Base-by-base conservation (phyloP, 2,113 vertebrate genomes). In the Alexandromys fortis region DNA sequence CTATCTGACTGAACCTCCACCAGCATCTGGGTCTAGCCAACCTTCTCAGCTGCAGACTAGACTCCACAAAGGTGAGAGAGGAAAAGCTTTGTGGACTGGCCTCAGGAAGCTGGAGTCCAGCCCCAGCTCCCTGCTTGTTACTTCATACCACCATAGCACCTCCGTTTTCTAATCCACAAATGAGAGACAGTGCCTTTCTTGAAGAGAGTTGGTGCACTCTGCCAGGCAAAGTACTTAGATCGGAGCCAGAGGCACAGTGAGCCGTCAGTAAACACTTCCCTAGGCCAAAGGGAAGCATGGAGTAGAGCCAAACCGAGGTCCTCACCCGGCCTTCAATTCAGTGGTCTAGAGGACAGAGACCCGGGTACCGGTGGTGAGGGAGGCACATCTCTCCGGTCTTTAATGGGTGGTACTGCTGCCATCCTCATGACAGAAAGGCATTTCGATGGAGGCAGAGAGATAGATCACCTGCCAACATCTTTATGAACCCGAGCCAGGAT, bases 1-100 rank as follows among this genome's bases (percentile, higher is more conserved):
- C 89, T 16, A 0, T 33, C 1, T 1, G 5, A n/a, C 5, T 55
- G 1, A 67, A 38, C 63, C 45, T 49, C 38, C 28, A 2, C 3
- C 47, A 58, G 47, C 28, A 7, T 52, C 9, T 3, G 13, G 9
- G 77, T n/a, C 76, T 45, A 14, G 86, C 28, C 55, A 75, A 38
- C 22, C 17, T 28, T 68, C 61, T 17, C 24, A 28, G 77, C 61
- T 24, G 7, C 8, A 13, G 52, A 2, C 28, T 30, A 7, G 55
- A 92, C 47, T 45, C n/a, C 22, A 86, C 47, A 13, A 13, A 52
- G 24, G 28, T 11, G 30, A 33, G 68, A 14, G 61, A 19, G 42
- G 63, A 14, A 14, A 42, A 75, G 11, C 30, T 1, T 16, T 2
- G 11, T 52, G 78, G 45, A 45, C 28, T 58, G 3, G 14, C 28